Base-by-base conservation (phyloP, 37 sponge, comb jelly and placozoan species). In the Spongilla lacustris region DNA sequence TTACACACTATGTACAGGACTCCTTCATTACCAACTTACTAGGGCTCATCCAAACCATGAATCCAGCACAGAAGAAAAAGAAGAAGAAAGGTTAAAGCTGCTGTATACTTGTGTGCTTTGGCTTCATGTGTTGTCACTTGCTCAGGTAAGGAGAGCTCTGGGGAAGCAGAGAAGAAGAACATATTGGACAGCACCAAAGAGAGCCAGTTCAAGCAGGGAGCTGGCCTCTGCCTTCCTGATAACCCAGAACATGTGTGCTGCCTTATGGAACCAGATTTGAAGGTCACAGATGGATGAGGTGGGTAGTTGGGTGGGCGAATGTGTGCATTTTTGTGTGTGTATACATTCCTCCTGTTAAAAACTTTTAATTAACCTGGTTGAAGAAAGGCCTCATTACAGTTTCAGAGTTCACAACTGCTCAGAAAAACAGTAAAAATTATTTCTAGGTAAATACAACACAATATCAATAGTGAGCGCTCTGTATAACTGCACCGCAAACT, bases 31-130 rank as follows among this genome's bases (percentile, higher is more conserved):
- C 87, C 68, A 98, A 94, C 79, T 69, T 98, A 3, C 81, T 96
- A 28, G 81, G 98, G 50, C 74, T 98, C 50, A 96, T 98, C 31
- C 98, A 96, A 25, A 92, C 91, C 2, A 97, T 97, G 97, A 83
- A 82, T 50, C 97, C 97, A 33, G 76, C n/a, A n/a, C n/a, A n/a
- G n/a, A n/a, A n/a, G n/a, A n/a, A 69, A 22, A 76, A 85, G 31
- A 85, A 85, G 78, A 85, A 85, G 70, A 86, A 79, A 46, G 46
- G 46, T 46, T 46, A 46, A 8, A 46, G 46, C 46, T 46, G 4
- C n/a, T n/a, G n/a, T n/a, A n/a, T n/a, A n/a, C n/a, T n/a, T n/a
- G n/a, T n/a, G n/a, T n/a, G n/a, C n/a, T n/a, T n/a, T n/a, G n/a
- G n/a, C n/a, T n/a, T n/a, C n/a, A n/a, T n/a, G n/a, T n/a, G n/a